phyloP scores from a whole-genome alignment of 2,797 vertebrate species.

The Peromyscus melanophrys region DNA sequence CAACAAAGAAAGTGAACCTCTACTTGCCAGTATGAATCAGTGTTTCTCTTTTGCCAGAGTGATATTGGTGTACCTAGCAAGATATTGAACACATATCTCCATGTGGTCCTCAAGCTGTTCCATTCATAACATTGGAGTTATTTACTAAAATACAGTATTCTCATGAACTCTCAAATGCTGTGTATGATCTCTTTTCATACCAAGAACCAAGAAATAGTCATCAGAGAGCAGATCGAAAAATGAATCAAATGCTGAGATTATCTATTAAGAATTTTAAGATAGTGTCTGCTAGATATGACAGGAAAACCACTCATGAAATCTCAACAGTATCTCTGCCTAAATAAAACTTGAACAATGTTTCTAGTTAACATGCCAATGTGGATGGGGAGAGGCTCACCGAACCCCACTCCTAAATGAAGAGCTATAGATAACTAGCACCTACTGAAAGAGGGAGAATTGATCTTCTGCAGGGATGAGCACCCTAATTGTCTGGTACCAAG shows the following conservation, averaged over 20 bases:
- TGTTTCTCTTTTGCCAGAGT: not conserved
- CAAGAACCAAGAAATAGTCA: not conserved
- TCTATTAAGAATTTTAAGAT: conserved; percentile 35
- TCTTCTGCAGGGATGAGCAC: not conserved
- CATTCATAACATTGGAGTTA: not conserved
- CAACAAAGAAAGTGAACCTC: not conserved
- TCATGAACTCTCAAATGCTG: not conserved
- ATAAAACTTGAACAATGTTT: not conserved
- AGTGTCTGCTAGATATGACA: not conserved
- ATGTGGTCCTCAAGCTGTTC: not conserved
- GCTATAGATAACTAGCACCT: not conserved
- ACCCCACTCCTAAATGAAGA: not conserved
- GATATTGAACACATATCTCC: not conserved
- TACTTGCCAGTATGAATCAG: not conserved
- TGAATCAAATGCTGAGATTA: not conserved
- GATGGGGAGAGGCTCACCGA: not conserved
- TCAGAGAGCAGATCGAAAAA: not conserved
- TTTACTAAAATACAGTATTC: not conserved
- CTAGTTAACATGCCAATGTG: not conserved
- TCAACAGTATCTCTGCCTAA: not conserved
- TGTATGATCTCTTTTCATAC: not conserved
- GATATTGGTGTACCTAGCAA: not conserved
- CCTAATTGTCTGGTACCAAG: not conserved
- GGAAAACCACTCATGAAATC: not conserved
- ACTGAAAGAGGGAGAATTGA: not conserved